Evolutionary conservation across 2,888 invertebrate genomes (phyloP).

Genomic region (Calliopum simillimum): DNA sequence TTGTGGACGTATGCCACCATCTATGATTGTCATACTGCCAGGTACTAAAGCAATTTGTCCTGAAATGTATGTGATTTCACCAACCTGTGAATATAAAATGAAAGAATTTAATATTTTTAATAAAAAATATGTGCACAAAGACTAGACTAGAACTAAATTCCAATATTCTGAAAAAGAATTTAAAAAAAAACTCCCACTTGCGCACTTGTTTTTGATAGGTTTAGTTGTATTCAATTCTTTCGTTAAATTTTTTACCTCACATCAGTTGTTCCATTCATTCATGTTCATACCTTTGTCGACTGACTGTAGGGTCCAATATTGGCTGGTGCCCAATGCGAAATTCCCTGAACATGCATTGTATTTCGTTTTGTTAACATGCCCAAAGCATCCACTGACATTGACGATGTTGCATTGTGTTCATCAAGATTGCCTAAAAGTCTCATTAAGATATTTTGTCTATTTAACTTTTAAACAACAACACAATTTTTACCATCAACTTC

Average conservation of each 20-base stretch:
- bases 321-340: conserved; percentile 98
- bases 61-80: conserved; percentile 86
- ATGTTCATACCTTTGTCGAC: conserved; percentile 79
- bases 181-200: neutral
- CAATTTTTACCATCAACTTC: conserved; percentile 43
- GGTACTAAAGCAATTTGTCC: conserved; percentile 94
- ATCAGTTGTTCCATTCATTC: no score
- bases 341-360: conserved; percentile 94
- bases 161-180: neutral
- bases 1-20: conserved; percentile 83
- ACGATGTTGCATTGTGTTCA: conserved; percentile 39
- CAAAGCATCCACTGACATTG: conserved; percentile 14
- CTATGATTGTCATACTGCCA: conserved; percentile 79
- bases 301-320: conserved; percentile 98
- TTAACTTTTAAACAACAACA: conserved; percentile 26
- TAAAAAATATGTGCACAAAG: neutral
- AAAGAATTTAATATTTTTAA: conserved; percentile 17
- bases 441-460: conserved; percentile 44
- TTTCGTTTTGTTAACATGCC: conserved; percentile 69
- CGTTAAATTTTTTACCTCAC: no score
- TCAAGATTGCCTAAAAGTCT: conserved; percentile 47
- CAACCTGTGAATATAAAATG: conserved; percentile 70
- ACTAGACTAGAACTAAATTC: neutral
- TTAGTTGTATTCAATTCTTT: no score
- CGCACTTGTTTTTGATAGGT: no score